Percentiles rank a stretch among this genome's conserved stretches.
These are phyloP conservation scores for Solea solea DNA, from an alignment of 2,113 vertebrate genomes.

Conservation along the genomic window DNA sequence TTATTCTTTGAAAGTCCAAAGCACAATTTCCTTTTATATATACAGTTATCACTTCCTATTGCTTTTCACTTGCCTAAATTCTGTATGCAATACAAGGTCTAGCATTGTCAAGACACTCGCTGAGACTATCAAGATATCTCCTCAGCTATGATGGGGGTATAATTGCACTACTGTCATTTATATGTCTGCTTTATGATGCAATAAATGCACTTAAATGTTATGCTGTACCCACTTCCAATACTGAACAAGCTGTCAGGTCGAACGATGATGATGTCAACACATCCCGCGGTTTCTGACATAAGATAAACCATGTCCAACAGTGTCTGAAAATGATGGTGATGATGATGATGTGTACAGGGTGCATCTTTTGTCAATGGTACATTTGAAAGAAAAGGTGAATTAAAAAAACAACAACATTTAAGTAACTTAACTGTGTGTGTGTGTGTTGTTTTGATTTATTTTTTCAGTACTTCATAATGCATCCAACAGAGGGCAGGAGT, in stretches of 20 bases:
- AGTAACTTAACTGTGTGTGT: slow-evolving; percentile 35
- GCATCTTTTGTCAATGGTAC: slow-evolving; percentile 62
- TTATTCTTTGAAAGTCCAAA: slow-evolving; percentile 68
- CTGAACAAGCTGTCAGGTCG: slow-evolving; percentile 62
- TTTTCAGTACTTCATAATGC: neutral
- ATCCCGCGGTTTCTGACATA: slow-evolving; percentile 44
- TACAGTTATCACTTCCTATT: slow-evolving; percentile 58
- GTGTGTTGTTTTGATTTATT: slow-evolving; percentile 36
- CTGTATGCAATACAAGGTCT: slow-evolving; percentile 83
- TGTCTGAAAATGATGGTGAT: slow-evolving; percentile 33
- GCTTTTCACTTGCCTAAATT: slow-evolving; percentile 73
- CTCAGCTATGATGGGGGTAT: slow-evolving; percentile 70
- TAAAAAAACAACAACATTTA: slow-evolving; percentile 62
- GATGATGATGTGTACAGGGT: slow-evolving; percentile 47
- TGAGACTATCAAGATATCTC: slow-evolving; percentile 75
- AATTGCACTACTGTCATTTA: slow-evolving; percentile 83
- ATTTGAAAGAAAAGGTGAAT: slow-evolving; percentile 61
- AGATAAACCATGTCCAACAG: slow-evolving; percentile 43
- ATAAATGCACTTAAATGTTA: slow-evolving; percentile 80
- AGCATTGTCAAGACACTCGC: slow-evolving; percentile 69
- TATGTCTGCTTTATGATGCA: slow-evolving; percentile 80
- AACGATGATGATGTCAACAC: slow-evolving; percentile 49
- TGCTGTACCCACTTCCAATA: slow-evolving; percentile 69
- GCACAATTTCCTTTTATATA: slow-evolving; percentile 72
- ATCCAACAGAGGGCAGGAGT: slow-evolving; percentile 46